phyloP scores from a whole-genome alignment of 1,140 invertebrate genomes.

The Plodia interpunctella region DNA sequence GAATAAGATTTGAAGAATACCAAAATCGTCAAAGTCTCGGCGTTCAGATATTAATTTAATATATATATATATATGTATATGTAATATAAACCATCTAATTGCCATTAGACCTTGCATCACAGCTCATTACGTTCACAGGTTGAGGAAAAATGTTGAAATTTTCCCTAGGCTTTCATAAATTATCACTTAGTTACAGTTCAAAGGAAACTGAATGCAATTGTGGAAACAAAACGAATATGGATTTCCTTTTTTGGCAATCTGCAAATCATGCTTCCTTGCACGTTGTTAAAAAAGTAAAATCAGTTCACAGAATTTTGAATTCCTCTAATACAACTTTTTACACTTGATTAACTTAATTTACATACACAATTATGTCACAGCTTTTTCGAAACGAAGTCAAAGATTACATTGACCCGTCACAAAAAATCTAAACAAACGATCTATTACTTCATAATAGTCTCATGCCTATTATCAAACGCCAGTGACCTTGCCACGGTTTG shows the following conservation, averaged over 20 bases:
- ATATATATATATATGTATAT: too few species aligned
- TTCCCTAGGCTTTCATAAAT: not conserved
- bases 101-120: too few species aligned
- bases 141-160: not conserved
- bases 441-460: conserved; percentile 50
- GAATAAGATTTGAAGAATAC: too few species aligned
- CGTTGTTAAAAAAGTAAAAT: not conserved
- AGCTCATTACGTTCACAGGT: too few species aligned
- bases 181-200: not conserved
- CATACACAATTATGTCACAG: not conserved
- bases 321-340: too few species aligned
- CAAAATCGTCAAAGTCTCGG: too few species aligned
- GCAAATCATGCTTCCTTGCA: not conserved
- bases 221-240: not conserved
- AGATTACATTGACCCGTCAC: conserved; percentile 3
- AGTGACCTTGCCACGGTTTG: conserved; percentile 63
- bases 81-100: too few species aligned
- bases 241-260: not conserved
- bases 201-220: not conserved
- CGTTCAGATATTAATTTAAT: too few species aligned
- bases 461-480: conserved; percentile 54
- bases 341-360: too few species aligned
- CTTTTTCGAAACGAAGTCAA: not conserved
- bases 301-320: not conserved
- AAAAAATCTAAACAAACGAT: conserved; percentile 59